Evolutionary conservation across 2,888 invertebrate genomes (phyloP).

Genomic region (Amblyjoppa fuscipennis): DNA sequence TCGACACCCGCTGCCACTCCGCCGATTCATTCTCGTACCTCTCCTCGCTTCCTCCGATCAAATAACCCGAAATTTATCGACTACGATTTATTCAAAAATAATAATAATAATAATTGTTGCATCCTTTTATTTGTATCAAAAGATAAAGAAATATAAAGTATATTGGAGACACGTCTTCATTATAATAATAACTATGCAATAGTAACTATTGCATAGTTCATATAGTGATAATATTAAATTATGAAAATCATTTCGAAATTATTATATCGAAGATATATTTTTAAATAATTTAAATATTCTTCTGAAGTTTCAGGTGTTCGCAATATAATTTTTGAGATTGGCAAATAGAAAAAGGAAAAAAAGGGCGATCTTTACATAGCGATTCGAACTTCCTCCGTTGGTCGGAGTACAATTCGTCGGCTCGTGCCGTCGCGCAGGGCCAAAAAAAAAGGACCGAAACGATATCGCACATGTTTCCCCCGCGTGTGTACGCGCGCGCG

Average conservation of each 20-base stretch:
- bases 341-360: not conserved
- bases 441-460: conserved; percentile 53
- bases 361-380: not conserved
- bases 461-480: conserved; percentile 71
- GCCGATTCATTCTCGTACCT: conserved; percentile 4
- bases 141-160: not conserved
- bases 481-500: conserved; percentile 33
- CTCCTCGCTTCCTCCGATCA: conserved; percentile 34
- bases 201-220: too few species aligned
- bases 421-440: conserved; percentile 31
- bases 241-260: not conserved
- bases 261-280: not conserved
- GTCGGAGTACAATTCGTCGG: conserved; percentile 29
- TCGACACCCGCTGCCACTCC: conserved; percentile 47
- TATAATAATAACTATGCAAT: too few species aligned
- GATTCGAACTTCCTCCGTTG: conserved; percentile 15
- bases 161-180: too few species aligned
- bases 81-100: not conserved
- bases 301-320: not conserved
- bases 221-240: too few species aligned
- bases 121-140: not conserved
- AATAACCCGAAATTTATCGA: conserved; percentile 4
- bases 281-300: not conserved
- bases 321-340: not conserved
- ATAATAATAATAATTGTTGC: not conserved